Evolutionary conservation across 2,888 invertebrate genomes (phyloP).

Genomic region (Exocentrus adspersus): DNA sequence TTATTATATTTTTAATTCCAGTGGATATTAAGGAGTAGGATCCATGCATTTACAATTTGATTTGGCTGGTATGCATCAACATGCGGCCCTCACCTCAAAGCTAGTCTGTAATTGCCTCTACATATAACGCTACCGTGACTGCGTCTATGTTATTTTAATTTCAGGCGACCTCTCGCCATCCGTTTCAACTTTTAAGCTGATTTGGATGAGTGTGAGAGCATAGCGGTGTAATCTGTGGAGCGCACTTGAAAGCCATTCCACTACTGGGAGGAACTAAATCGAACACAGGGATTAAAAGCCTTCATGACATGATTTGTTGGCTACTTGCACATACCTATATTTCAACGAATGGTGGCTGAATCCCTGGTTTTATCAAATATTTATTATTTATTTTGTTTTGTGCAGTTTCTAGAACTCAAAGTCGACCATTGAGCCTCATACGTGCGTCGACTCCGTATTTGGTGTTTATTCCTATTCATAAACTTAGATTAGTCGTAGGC

Average conservation of each 20-base stretch:
- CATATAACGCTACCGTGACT: conserved; percentile 9
- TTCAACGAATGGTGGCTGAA: too few species aligned
- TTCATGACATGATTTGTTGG: conserved; percentile 14
- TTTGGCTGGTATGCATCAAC: conserved; percentile 7
- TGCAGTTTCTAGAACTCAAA: too few species aligned
- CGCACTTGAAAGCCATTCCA: conserved; percentile 17
- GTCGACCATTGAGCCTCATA: too few species aligned
- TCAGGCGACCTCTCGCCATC: conserved; percentile 12
- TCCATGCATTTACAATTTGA: too few species aligned
- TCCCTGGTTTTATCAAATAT: too few species aligned
- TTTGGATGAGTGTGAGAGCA: conserved; percentile 26
- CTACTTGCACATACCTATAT: conserved; percentile 8
- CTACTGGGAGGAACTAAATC: conserved; percentile 23
- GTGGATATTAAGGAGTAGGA: too few species aligned
- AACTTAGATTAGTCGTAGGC: too few species aligned
- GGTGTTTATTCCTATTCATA: neutral
- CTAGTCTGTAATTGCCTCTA: conserved; percentile 9
- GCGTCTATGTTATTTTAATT: conserved; percentile 21
- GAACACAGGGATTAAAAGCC: conserved; percentile 24
- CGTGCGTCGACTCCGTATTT: neutral
- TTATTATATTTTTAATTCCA: too few species aligned
- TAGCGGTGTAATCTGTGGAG: conserved; percentile 21
- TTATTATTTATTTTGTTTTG: too few species aligned
- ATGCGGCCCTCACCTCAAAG: conserved; percentile 16
- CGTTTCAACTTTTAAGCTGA: conserved; percentile 26